A percentile compares a stretch with the other conserved stretches of the same genome.
Conservation (phyloP, 1,140 invertebrate species). For the Drosophila auraria region DNA sequence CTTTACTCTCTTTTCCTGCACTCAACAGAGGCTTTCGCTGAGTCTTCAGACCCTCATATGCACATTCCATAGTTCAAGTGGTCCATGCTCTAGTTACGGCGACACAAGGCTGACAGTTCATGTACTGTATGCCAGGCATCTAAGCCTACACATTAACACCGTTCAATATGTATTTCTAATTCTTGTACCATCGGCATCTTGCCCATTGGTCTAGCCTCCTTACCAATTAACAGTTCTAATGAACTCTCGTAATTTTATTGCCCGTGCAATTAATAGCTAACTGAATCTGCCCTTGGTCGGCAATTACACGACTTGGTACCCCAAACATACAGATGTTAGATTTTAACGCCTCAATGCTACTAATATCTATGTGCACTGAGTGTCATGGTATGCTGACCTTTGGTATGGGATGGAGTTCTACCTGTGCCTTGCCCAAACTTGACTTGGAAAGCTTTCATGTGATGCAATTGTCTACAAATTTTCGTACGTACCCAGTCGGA, state of each 20-base stretch:
- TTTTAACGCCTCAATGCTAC: not conserved
- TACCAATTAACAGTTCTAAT: constrained; percentile 8
- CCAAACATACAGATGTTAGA: too few relatives aligned
- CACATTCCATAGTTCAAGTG: too few relatives aligned
- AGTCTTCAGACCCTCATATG: too few relatives aligned
- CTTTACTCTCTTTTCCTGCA: too few relatives aligned
- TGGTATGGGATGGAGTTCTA: constrained; percentile 15
- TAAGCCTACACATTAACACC: too few relatives aligned
- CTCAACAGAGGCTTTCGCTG: too few relatives aligned
- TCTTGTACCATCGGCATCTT: constrained; percentile 11
- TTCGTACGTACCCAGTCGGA: not conserved
- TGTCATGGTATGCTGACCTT: constrained; percentile 16
- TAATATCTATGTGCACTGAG: constrained; percentile 10
- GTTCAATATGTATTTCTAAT: not conserved
- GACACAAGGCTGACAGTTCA: too few relatives aligned
- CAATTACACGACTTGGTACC: too few relatives aligned
- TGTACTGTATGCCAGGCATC: too few relatives aligned
- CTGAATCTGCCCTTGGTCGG: too few relatives aligned
- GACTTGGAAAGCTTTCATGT: constrained; percentile 1
- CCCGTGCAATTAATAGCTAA: not conserved
- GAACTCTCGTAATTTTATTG: not conserved
- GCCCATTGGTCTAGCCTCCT: constrained; percentile 17
- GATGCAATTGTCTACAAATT: too few relatives aligned
- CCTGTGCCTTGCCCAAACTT: constrained; percentile 12
- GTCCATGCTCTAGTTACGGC: too few relatives aligned